Evolutionary conservation across 1,140 invertebrate species (phyloP).

Genomic region (Halesus radiatus): DNA sequence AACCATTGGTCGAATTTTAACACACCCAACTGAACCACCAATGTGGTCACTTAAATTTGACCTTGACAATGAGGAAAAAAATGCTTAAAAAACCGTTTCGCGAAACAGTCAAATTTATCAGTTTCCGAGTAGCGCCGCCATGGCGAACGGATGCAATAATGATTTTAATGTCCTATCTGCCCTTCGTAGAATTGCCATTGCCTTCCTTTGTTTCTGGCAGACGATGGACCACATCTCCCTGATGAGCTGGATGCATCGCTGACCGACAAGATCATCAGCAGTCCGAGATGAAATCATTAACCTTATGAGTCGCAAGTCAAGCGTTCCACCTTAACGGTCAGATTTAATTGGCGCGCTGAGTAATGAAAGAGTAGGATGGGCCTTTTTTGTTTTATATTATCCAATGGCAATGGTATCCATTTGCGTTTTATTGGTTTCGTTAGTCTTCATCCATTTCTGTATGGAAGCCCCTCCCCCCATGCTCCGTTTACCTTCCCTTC

Average conservation of each 20-base stretch:
- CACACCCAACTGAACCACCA: too few species aligned
- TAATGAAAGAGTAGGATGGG: too few species aligned
- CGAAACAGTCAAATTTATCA: neutral
- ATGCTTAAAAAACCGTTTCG: constrained; percentile 1
- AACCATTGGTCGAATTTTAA: too few species aligned
- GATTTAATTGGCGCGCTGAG: too few species aligned
- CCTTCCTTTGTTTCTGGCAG: constrained; percentile 18
- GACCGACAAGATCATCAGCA: constrained; percentile 3
- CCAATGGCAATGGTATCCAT: too few species aligned
- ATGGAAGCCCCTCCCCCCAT: too few species aligned
- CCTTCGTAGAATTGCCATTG: constrained; percentile 26
- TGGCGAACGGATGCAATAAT: constrained; percentile 24
- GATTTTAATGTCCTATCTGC: constrained; percentile 29
- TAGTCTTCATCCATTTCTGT: too few species aligned
- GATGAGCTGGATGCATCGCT: constrained; percentile 16
- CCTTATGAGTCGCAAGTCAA: constrained; percentile 30
- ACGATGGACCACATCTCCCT: constrained; percentile 27
- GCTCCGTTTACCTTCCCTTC: too few species aligned
- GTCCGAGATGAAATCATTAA: constrained; percentile 39
- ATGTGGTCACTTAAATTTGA: neutral
- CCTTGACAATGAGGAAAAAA: constrained; percentile 25
- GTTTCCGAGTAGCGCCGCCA: neutral
- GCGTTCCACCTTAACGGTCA: constrained; percentile 38
- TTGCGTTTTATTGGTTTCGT: too few species aligned
- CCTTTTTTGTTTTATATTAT: too few species aligned